Base-by-base conservation (phyloP, 2,888 invertebrate genomes). In the Tridacna gigas region DNA sequence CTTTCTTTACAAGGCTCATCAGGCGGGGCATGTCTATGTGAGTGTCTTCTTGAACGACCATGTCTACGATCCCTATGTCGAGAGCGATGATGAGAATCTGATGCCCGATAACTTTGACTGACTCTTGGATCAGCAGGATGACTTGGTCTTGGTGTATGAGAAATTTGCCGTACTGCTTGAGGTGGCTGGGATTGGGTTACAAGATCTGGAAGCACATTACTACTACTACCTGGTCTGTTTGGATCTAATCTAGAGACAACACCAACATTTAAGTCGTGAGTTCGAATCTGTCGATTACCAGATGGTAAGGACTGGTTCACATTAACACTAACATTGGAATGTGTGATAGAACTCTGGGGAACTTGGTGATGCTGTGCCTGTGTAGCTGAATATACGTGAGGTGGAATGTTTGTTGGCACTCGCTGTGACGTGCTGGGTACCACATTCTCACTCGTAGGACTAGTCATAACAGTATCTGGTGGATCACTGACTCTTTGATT, bases 141-240 rank as follows among this genome's bases (percentile, higher is more conserved):
- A 67, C 83, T 51, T 73, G 79, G 25, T 73, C 86, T 47, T 63
- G 63, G 75, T 25, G 71, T 22, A 71, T 37, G n/a, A 13, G 71
- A 48, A 51, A 45, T 51, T 45, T 71, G 71, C 25, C 71, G 48
- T 73, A 82, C 71, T 28, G 86, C 51, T 45, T 78, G 69, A 80
- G 85, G 73, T 15, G 91, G 88, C 80, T 93, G 93, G 9, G 93
- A 93, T 82, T 93, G 91, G 28, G 82, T 79, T 18, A 94, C 84
- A 25, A 94, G 88, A 77, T 94, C 94, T 15, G 94, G 94, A 25
- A 94, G 84, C 13, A 91, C 89, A 56, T 91, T 91, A 15, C 60
- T 26, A 13, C 71, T 26, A 67, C 65, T 51, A 7, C 63, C 77
- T 51, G 71, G 71, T 65, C 84, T 74, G 60, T 86, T 82, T 76